Percentiles rank a stretch among this genome's conserved stretches.
phyloP scores from a whole-genome alignment of 2,888 invertebrate genomes.

The Tetanocera ferruginea region DNA sequence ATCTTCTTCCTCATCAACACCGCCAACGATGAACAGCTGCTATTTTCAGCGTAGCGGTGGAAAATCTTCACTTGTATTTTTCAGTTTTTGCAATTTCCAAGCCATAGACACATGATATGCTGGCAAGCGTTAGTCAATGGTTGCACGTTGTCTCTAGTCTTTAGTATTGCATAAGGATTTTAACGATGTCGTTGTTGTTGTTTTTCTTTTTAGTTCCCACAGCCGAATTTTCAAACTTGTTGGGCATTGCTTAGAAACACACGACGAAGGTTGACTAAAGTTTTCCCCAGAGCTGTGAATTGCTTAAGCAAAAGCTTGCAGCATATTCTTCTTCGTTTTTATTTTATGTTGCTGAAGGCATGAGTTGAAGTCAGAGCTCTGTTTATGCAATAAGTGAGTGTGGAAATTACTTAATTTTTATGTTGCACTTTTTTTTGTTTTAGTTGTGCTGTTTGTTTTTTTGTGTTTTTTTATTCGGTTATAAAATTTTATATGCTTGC shows the following conservation, averaged over 20 bases:
- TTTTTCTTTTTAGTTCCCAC: conserved; percentile 1
- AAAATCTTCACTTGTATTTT: conserved; percentile 11
- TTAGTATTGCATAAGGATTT: conserved; percentile 43
- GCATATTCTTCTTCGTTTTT: neutral
- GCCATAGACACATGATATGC: neutral
- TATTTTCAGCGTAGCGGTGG: neutral
- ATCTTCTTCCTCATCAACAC: neutral
- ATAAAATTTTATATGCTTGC: no score
- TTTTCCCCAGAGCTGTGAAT: neutral
- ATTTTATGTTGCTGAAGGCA: neutral
- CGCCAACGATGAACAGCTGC: neutral
- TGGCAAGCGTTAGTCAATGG: neutral
- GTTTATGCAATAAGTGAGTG: neutral
- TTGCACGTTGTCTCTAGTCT: neutral
- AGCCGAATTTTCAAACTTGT: conserved; percentile 10
- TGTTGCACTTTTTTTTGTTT: no score
- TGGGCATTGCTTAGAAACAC: neutral
- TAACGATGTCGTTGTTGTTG: conserved; percentile 33
- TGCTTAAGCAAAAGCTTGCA: neutral
- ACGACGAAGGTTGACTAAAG: neutral
- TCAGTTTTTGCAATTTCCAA: neutral
- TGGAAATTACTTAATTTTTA: no score
- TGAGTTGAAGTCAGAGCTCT: neutral
- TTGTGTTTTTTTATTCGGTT: no score
- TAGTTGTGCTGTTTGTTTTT: no score